Percentiles rank a stretch among this genome's conserved stretches.
Conservation (phyloP, 2,113 vertebrate species). For the Nycticebus coucang region DNA sequence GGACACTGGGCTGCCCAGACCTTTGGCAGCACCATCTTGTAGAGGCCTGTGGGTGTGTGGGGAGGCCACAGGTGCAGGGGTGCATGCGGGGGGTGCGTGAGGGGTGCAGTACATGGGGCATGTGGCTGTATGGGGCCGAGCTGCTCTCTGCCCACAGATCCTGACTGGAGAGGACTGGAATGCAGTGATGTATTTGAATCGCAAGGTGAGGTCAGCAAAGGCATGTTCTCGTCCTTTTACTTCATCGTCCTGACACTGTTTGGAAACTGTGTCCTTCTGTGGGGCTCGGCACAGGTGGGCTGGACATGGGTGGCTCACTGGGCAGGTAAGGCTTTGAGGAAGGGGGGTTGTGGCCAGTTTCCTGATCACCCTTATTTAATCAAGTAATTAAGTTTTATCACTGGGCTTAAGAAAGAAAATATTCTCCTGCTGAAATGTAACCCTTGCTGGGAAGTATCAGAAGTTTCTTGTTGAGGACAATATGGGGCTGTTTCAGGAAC, state of each 20-base stretch:
- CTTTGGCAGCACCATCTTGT: background rate
- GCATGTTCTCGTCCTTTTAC: slow-evolving; percentile 97
- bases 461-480: background rate
- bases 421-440: background rate
- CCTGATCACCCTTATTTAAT: background rate
- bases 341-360: background rate
- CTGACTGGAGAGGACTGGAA: slow-evolving; percentile 99
- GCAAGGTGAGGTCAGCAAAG: slow-evolving; percentile 93
- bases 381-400: background rate
- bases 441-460: background rate
- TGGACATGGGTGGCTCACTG: no score
- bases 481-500: background rate
- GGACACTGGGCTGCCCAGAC: background rate
- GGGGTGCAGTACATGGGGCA: fast-evolving
- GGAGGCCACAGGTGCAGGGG: no score
- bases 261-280: slow-evolving; percentile 98
- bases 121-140: fast-evolving
- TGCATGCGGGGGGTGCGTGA: no score
- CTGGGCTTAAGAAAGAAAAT: background rate
- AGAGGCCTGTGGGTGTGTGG: background rate
- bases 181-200: slow-evolving; percentile 97
- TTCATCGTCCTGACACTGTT: slow-evolving; percentile 97
- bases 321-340: no score
- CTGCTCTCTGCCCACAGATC: slow-evolving; percentile 84
- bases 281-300: background rate